Evolutionary conservation across 1,140 invertebrate species (phyloP).

Genomic region (Camponotus floridanus): DNA sequence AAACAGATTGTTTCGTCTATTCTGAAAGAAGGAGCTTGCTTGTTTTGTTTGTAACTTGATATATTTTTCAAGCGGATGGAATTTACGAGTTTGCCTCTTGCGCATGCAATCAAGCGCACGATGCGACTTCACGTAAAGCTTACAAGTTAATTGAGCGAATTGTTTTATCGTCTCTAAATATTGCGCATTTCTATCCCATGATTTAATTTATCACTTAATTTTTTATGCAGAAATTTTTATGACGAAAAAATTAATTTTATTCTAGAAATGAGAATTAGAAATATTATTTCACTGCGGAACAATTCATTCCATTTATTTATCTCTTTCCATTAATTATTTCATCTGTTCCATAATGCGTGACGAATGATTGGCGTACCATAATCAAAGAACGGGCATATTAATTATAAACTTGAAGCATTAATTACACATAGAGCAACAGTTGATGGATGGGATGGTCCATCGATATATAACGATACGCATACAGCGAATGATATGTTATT

Average conservation of each 20-base stretch:
- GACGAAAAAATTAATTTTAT: neutral
- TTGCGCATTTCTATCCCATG: neutral
- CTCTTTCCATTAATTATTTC: constrained; percentile 12
- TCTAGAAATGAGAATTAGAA: neutral
- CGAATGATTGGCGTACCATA: neutral
- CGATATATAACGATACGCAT: constrained; percentile 41
- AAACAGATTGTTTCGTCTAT: constrained; percentile 37
- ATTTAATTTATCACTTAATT: neutral
- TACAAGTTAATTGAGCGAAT: constrained; percentile 47
- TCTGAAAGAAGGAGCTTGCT: constrained; percentile 6
- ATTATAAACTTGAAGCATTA: constrained; percentile 70
- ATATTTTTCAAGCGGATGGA: constrained; percentile 46
- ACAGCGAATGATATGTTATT: constrained; percentile 70
- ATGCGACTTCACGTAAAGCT: constrained; percentile 26
- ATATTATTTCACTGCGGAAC: neutral
- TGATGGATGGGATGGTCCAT: constrained; percentile 56
- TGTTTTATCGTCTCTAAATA: constrained; percentile 23
- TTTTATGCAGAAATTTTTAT: neutral
- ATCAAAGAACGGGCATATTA: constrained; percentile 50
- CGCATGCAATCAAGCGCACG: constrained; percentile 35
- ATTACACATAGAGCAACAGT: constrained; percentile 59
- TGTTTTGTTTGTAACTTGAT: constrained; percentile 47
- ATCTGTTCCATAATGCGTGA: neutral
- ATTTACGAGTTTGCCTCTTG: constrained; percentile 38
- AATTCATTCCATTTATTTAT: neutral